Conservation (phyloP, 2,797 vertebrate genomes). For the Buphagus erythrorhynchus region DNA sequence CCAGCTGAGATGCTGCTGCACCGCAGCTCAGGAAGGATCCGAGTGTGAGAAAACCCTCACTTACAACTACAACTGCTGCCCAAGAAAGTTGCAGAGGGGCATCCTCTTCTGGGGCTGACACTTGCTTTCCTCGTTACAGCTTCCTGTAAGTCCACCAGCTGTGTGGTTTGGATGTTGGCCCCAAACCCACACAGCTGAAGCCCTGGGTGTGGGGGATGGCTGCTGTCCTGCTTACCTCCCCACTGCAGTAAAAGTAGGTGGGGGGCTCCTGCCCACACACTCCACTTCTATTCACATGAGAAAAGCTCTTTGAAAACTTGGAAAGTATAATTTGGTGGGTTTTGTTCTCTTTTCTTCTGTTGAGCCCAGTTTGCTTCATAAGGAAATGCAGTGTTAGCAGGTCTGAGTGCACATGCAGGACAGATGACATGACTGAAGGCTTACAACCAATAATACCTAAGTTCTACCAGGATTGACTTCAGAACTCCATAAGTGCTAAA, state of each 20-base stretch:
- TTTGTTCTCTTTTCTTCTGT: neutral
- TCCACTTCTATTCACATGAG: neutral
- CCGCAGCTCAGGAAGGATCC: fast-evolving
- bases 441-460: neutral
- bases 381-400: neutral
- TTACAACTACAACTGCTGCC: neutral
- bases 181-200: neutral
- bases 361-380: neutral
- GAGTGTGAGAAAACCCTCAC: neutral
- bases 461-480: neutral
- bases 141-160: neutral
- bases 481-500: neutral
- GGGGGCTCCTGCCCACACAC: fast-evolving
- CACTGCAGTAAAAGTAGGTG: neutral
- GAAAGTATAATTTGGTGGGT: neutral
- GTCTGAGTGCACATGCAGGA: neutral
- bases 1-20: neutral
- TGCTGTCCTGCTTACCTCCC: neutral
- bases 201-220: neutral
- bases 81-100: fast-evolving
- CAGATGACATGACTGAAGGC: neutral
- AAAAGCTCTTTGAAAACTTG: neutral
- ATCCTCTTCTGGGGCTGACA: neutral
- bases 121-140: neutral
- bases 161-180: neutral